phyloP scores from a whole-genome alignment of 1,140 invertebrate genomes.

The Goniozus legneri region DNA sequence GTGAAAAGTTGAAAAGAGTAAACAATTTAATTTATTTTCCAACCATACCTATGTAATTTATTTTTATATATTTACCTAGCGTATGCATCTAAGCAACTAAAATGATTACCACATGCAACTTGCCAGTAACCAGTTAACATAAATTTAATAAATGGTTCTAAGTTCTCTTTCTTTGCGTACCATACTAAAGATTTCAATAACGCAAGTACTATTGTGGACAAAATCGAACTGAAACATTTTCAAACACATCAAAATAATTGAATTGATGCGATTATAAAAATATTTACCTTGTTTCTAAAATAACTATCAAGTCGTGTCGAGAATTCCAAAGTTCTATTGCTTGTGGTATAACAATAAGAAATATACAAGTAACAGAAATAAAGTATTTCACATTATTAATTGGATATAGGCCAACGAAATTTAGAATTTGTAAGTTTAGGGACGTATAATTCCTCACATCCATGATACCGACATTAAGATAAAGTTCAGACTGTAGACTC shows the following conservation, averaged over 20 bases:
- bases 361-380: constrained; percentile 20
- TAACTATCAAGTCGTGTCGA: constrained; percentile 17
- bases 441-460: constrained; percentile 23
- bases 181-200: constrained; percentile 29
- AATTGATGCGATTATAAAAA: constrained; percentile 2
- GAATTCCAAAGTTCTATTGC: constrained; percentile 21
- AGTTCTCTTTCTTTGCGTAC: constrained; percentile 18
- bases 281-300: constrained; percentile 35
- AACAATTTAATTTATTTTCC: not conserved
- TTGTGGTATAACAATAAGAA: constrained; percentile 31
- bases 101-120: constrained; percentile 12
- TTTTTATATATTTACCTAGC: constrained; percentile 21
- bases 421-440: constrained; percentile 28
- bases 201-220: constrained; percentile 30
- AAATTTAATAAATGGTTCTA: constrained; percentile 22
- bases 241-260: no score
- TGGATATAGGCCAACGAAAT: constrained; percentile 33
- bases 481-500: no score
- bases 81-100: constrained; percentile 15
- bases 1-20: not conserved
- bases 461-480: constrained; percentile 13
- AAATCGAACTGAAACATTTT: constrained; percentile 26
- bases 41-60: not conserved
- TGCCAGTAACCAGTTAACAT: constrained; percentile 33
- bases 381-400: constrained; percentile 21